Evolutionary conservation across 2,113 vertebrate genomes (phyloP).

Genomic region (Machaerirhynchus nigripectus): DNA sequence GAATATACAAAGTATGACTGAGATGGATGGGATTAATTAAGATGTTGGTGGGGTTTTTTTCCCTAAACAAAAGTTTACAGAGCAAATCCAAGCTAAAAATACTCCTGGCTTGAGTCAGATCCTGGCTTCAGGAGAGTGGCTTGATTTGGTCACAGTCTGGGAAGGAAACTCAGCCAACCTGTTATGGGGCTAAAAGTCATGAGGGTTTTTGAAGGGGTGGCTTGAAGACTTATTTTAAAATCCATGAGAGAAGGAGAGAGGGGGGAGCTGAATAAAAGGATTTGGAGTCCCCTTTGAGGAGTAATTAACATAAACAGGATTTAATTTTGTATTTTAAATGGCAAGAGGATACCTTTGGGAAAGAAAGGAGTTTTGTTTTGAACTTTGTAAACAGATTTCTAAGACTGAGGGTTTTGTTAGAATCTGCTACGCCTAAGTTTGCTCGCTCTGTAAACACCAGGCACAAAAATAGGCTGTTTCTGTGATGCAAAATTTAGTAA

Average conservation of each 20-base stretch:
- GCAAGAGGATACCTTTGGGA: neutral
- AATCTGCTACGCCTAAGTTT: fast-evolving
- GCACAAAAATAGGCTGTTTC: neutral
- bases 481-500: neutral
- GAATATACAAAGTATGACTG: neutral
- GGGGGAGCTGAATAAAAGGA: neutral
- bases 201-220: neutral
- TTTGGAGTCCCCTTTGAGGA: neutral
- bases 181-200: neutral
- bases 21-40: neutral
- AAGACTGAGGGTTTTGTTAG: neutral
- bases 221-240: neutral
- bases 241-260: too few species aligned
- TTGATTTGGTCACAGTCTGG: neutral
- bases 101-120: neutral
- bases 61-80: neutral
- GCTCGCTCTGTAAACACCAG: neutral
- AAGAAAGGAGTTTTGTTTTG: neutral
- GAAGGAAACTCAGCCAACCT: neutral
- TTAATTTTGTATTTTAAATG: neutral
- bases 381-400: neutral
- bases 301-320: neutral
- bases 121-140: neutral
- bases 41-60: neutral
- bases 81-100: neutral